Percentiles rank a stretch among this genome's conserved stretches.
phyloP scores from a whole-genome alignment of 1,140 invertebrate genomes.

The Hydropsyche tenuis region DNA sequence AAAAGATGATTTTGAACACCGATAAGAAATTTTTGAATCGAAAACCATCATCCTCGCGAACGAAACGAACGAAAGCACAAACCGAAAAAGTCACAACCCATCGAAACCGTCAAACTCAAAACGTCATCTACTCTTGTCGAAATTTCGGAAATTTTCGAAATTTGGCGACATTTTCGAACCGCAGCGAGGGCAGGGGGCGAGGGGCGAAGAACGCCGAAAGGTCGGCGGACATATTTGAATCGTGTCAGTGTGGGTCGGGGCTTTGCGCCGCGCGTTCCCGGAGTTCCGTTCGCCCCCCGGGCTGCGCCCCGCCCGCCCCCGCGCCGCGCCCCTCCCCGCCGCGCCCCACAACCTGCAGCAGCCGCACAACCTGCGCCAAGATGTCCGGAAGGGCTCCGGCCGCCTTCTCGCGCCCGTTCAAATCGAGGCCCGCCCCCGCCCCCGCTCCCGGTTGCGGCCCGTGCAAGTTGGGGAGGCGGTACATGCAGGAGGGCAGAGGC shows the following conservation, averaged over 20 bases:
- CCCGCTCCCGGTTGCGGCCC: neutral
- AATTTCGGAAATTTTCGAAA: neutral
- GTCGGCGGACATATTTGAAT: conserved; percentile 30
- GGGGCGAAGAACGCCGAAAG: neutral
- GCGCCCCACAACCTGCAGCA: neutral
- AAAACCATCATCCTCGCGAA: no score
- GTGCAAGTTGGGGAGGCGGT: conserved; percentile 19
- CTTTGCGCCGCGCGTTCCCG: neutral
- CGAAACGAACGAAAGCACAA: neutral
- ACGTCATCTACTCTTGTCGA: neutral
- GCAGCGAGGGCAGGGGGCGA: neutral
- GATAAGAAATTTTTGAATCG: neutral
- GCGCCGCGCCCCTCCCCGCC: neutral
- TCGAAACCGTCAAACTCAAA: neutral
- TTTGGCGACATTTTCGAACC: neutral
- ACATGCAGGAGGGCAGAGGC: neutral
- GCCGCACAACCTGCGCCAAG: conserved; percentile 10
- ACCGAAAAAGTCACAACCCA: no score
- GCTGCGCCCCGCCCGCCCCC: neutral
- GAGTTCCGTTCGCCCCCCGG: neutral
- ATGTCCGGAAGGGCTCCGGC: neutral
- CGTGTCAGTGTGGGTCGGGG: neutral
- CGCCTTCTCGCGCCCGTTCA: neutral
- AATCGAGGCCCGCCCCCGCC: neutral
- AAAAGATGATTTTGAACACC: no score